Base-by-base conservation (phyloP, 2,797 vertebrate species). In the Otolemur crassicaudatus region DNA sequence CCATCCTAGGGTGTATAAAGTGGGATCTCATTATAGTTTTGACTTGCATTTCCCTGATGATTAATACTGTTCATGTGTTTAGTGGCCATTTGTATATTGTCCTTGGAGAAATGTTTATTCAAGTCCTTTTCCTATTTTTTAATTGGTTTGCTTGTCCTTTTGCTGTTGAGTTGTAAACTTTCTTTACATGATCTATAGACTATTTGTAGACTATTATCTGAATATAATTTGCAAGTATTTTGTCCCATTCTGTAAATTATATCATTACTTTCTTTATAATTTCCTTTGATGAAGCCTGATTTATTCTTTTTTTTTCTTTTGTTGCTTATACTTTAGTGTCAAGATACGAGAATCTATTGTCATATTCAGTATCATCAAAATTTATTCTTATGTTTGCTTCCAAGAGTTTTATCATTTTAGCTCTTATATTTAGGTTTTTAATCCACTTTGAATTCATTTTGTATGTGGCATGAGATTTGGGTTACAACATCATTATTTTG, bases 171-270 rank as follows among this genome's bases (percentile, higher is more conserved):
- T 94, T 80, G 17, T 80, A 90, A 89, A 12, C 60, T 53, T 61
- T 94, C 17, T 90, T 92, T 93, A 79, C 63, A 63, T 61, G 84
- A 90, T 77, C 34, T 89, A 6, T 40, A 63, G 81, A 72, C 3
- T 87, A 53, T 5, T 53, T 53, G 49, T 53, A 83, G 20, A 79
- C 43, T 20, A 14, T 90, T 80, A 81, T 70, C 65, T 95, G 40
- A 86, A 65, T 22, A 63, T 76, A 31, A 67, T n/a, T 82, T 91
- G 27, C 13, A 94, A 90, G 90, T 92, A 90, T 87, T 90, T 92
- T 65, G 14, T 89, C 27, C 46, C 31, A 58, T 53, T 81, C 31
- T 10, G 19, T 89, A 61, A 23, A 13, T 81, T 88, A 1, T 67
- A 34, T 92, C 75, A 87, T 94, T 46, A 87, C 13, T 79, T 79